Evolutionary conservation across 2,888 invertebrate genomes (phyloP), one percentile per base, ranked within the genome.

Genomic region (Diarsia dahlii): DNA sequence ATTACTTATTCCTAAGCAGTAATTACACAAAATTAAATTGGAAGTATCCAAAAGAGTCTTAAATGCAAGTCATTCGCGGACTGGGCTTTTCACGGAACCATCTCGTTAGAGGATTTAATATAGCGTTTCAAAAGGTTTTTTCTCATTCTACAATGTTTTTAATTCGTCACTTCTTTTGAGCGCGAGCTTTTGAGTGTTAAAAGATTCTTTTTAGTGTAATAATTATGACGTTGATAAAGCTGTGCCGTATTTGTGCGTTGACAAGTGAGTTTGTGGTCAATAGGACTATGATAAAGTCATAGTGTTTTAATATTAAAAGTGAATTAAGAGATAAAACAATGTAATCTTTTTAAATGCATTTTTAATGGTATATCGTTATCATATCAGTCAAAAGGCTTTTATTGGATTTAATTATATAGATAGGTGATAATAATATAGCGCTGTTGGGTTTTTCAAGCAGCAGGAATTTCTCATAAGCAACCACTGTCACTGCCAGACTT

Each of bases 81-180:
- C 58, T 28, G 45, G 20, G 54, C 72, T 71, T 67, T 77, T 76
- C 54, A 76, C 74, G 34, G 64, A 63, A 60, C 45, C 70, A 64
- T 56, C 86, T 84, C 86, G 69, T 84, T 84, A 84, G 77, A 23
- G 54, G 74, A 73, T 84, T 86, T 77, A 78, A 67, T 80, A 72
- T 73, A 45, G 71, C 73, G 54, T 80, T 86, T 66, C 70, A 63
- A 75, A 86, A 70, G 45, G 56, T 34, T 74, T 76, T 78, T 72
- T 78, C 56, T 63, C 18, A n/a, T 20, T 67, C 15, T 56, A 50
- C 73, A 76, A 63, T 82, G 78, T 85, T 84, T 84, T 84, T 73
- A 78, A 85, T 78, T 76, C 71, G 74, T 78, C 76, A 74, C 73
- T 73, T 73, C 66, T 85, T 71, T 85, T 73, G 23, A 50, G 12